A percentile compares a stretch with the other conserved stretches of the same genome.
These are phyloP conservation scores for Syrrhaptes paradoxus DNA, from an alignment of 2,113 vertebrate species.

Conservation along the genomic window DNA sequence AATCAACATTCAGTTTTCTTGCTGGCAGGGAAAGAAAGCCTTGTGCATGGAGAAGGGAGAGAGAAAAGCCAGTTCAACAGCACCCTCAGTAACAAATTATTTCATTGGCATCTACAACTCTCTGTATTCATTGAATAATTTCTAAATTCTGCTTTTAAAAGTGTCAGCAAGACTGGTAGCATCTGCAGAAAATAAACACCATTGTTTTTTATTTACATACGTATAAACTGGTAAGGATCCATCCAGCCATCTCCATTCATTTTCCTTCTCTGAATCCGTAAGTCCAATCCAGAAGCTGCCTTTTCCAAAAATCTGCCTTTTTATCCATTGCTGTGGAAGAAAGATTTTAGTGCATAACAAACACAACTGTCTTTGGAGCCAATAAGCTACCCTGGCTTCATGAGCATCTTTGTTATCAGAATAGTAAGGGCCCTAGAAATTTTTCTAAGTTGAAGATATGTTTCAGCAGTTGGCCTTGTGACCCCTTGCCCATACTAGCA, in stretches of 20 bases:
- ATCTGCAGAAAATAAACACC: background rate
- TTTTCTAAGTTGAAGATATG: background rate
- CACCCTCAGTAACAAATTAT: background rate
- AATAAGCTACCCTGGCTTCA: background rate
- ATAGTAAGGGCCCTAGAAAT: background rate
- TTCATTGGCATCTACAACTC: background rate
- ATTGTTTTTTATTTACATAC: slow-evolving; percentile 77
- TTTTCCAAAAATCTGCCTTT: slow-evolving; percentile 80
- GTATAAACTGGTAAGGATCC: slow-evolving; percentile 83
- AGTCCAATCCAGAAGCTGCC: slow-evolving; percentile 94
- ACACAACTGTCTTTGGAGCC: background rate
- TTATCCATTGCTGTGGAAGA: slow-evolving; percentile 87
- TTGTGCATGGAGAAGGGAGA: background rate
- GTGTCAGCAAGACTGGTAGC: background rate
- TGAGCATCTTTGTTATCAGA: background rate
- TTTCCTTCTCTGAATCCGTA: slow-evolving; percentile 84
- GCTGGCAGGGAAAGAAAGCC: slow-evolving; percentile 23
- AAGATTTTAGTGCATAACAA: slow-evolving; percentile 2
- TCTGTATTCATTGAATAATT: background rate
- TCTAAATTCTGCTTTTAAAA: background rate
- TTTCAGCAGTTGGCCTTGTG: background rate
- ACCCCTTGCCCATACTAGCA: background rate
- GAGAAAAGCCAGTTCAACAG: background rate
- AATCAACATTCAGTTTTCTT: slow-evolving; percentile 30
- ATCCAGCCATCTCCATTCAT: slow-evolving; percentile 91